Evolutionary conservation across 2,113 vertebrate genomes (phyloP), one percentile per base, ranked within the genome.

Genomic region (Pedionomus torquatus): DNA sequence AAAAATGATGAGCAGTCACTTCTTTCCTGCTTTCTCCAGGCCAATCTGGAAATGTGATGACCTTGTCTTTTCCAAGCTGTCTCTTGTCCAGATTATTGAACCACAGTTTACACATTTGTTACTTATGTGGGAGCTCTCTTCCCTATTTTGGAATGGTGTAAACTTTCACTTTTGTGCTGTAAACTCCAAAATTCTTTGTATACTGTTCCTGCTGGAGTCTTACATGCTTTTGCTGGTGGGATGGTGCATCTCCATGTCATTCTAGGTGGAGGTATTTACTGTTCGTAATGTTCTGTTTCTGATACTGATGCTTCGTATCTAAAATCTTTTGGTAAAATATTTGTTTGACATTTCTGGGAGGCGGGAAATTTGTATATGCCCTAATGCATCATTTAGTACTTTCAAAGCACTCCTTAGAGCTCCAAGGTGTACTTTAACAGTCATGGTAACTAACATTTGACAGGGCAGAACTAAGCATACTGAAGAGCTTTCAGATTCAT

Each of bases 41-140:
- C 83, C 44, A 35, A 26, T 84, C 61, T 69, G 66, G 35, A 89
- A 87, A 43, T 48, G 24, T 2, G 12, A 63, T 10, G 8, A 79
- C 18, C 60, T 85, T 61, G 69, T 66, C 70, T 83, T 95, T 94
- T 90, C 85, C 58, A 94, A 25, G 44, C 77, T 94, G 85, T 90
- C 30, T 52, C 43, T 72, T 77, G 66, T 88, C 90, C 92, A 95
- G 58, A 52, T 87, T 35, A 82, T 68, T 88, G 85, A 94, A 19
- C 93, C 88, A 83, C 68, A 48, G 17, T 81, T 91, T 52, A 71
- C n/a, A 39, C 55, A 43, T 85, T 95, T 72, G 33, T 72, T 85
- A n/a, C 35, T 90, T 85, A 39, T 8, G 5, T 90, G 61, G 51
- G 71, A 87, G 26, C 79, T 43, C 46, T 9, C 13, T 89, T 89